Evolutionary conservation across 2,113 vertebrate species (phyloP).

Genomic region (Sitta europaea): DNA sequence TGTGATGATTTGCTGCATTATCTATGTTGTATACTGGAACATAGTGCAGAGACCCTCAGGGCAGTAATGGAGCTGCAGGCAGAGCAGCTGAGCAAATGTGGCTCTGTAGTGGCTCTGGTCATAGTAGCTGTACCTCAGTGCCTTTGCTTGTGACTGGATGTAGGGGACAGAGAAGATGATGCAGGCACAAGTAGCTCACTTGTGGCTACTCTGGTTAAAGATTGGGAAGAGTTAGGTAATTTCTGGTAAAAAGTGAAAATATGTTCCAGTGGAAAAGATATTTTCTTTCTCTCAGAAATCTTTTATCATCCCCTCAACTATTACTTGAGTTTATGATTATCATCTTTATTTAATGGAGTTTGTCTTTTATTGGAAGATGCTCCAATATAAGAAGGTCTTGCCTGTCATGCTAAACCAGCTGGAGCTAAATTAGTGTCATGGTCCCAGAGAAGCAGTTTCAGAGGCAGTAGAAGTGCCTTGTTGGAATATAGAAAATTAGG

Average conservation of each 20-base stretch:
- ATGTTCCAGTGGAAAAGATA: neutral
- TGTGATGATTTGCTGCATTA: neutral
- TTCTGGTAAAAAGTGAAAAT: neutral
- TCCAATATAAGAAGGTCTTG: neutral
- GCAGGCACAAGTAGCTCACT: neutral
- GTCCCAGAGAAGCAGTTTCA: neutral
- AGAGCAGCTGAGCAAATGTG: neutral
- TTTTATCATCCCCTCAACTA: neutral
- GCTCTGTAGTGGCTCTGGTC: neutral
- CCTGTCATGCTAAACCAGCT: neutral
- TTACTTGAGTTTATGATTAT: neutral
- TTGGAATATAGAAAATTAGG: neutral
- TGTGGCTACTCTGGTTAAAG: neutral
- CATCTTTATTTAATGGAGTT: neutral
- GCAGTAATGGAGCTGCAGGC: neutral
- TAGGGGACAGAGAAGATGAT: neutral
- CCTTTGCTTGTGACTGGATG: neutral
- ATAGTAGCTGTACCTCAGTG: neutral
- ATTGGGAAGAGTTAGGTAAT: neutral
- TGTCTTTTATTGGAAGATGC: neutral
- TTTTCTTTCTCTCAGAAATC: neutral
- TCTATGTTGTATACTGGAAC: fast-evolving
- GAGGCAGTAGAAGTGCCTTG: neutral
- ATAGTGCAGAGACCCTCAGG: neutral
- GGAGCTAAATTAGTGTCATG: neutral